Percentiles rank a stretch among this genome's conserved stretches.
Evolutionary conservation across 2,888 invertebrate species (phyloP).

Genomic region (Drosophila longiperda): DNA sequence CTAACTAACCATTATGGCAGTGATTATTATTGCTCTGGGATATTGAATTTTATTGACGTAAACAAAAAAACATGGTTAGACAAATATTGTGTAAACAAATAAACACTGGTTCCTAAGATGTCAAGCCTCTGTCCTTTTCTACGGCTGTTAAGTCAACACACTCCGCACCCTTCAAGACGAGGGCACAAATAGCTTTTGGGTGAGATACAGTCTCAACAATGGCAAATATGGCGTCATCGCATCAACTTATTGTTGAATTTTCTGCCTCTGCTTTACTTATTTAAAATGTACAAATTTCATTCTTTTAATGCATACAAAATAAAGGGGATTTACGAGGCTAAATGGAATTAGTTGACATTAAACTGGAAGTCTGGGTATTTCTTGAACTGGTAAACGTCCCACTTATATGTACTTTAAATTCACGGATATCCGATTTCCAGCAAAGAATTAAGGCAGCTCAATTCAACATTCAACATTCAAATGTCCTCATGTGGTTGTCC

Average conservation of each 20-base stretch:
- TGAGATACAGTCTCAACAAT: not conserved
- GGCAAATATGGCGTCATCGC: conserved; percentile 25
- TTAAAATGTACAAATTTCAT: conserved; percentile 13
- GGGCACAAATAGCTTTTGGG: not conserved
- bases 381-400: not conserved
- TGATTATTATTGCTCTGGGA: conserved; percentile 50
- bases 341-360: not conserved
- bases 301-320: conserved; percentile 1
- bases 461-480: not conserved
- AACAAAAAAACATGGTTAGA: conserved; percentile 56
- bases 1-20: conserved; percentile 18
- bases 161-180: not conserved
- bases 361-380: not conserved
- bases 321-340: not conserved
- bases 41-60: conserved; percentile 56
- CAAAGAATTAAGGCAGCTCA: not conserved
- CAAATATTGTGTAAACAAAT: conserved; percentile 50
- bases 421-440: too few species aligned
- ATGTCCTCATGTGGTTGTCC: conserved; percentile 21
- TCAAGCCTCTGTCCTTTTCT: not conserved
- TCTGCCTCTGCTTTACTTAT: not conserved
- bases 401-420: not conserved
- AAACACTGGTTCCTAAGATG: conserved; percentile 19
- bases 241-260: not conserved
- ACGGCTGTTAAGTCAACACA: conserved; percentile 20